These are phyloP conservation scores for Dynastes hyllus DNA, from an alignment of 2,888 invertebrate genomes.

Conservation along the genomic window DNA sequence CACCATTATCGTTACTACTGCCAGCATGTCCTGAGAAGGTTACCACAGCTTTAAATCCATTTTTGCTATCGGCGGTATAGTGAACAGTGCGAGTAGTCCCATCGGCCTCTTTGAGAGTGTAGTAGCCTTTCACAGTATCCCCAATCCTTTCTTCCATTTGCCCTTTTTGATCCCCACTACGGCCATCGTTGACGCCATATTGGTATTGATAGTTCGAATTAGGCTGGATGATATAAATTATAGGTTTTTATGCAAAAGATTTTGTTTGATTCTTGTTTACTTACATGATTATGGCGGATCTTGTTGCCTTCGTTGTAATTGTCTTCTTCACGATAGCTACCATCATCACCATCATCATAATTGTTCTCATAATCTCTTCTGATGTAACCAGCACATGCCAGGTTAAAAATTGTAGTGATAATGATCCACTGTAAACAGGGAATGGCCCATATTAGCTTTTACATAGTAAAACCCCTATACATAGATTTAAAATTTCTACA, in stretches of 20 bases:
- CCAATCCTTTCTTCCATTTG: slow-evolving; percentile 29
- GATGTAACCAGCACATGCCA: slow-evolving; percentile 5
- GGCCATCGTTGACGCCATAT: slow-evolving; percentile 11
- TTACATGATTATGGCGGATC: not conserved
- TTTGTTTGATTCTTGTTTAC: not conserved
- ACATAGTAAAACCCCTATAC: too few species aligned
- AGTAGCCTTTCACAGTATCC: slow-evolving; percentile 27
- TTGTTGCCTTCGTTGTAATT: slow-evolving; percentile 23
- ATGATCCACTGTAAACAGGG: slow-evolving; percentile 12
- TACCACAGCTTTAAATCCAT: slow-evolving; percentile 28
- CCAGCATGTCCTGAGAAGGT: slow-evolving; percentile 6
- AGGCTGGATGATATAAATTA: not conserved
- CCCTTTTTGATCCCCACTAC: slow-evolving; percentile 13
- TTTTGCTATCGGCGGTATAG: slow-evolving; percentile 24
- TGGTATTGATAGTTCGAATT: slow-evolving; percentile 22
- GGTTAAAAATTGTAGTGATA: not conserved
- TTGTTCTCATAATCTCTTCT: not conserved
- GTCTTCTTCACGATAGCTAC: slow-evolving; percentile 14
- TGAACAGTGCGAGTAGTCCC: slow-evolving; percentile 26
- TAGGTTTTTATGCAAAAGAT: not conserved
- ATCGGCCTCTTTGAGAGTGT: slow-evolving; percentile 29
- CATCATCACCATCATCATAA: slow-evolving; percentile 22
- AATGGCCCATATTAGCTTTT: not conserved
- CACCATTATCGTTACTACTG: not conserved
- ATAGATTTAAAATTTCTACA: not conserved